Percentiles rank a stretch among this genome's conserved stretches.
phyloP scores from a whole-genome alignment of 2,888 invertebrate genomes.

The Spialia ferax region DNA sequence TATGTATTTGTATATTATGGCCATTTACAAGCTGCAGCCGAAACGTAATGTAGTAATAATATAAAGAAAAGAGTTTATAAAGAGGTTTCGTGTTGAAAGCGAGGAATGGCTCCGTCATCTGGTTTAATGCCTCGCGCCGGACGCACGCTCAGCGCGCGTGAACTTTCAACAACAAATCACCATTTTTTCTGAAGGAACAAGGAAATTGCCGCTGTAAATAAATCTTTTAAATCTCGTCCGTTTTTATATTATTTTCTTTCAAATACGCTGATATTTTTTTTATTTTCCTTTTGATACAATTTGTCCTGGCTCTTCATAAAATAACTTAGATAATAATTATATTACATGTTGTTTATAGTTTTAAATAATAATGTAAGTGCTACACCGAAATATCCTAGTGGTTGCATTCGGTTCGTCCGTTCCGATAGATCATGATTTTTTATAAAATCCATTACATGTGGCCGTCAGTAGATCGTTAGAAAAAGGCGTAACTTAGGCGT shows the following conservation, averaged over 20 bases:
- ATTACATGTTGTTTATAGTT: no score
- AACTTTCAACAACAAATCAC: constrained; percentile 5
- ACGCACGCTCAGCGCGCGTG: not conserved
- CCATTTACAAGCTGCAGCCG: not conserved
- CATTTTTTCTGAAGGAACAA: constrained; percentile 6
- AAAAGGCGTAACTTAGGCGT: no score
- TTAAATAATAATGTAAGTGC: no score
- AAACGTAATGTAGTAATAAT: not conserved
- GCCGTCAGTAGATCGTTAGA: no score
- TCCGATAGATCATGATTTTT: no score
- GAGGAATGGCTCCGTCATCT: not conserved
- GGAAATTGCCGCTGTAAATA: constrained; percentile 1
- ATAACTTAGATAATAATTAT: no score
- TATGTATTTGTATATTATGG: no score
- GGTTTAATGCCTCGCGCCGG: not conserved
- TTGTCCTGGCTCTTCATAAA: no score
- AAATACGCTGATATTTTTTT: not conserved
- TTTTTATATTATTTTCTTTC: constrained; percentile 2
- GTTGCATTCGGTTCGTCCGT: no score
- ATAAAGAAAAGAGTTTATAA: not conserved
- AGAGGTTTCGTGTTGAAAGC: constrained; percentile 3
- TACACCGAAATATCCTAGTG: no score
- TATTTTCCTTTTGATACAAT: not conserved
- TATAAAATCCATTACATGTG: no score
- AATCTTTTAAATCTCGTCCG: not conserved